Base-by-base conservation (phyloP, 2,113 vertebrate genomes). In the Centropus unirufus region DNA sequence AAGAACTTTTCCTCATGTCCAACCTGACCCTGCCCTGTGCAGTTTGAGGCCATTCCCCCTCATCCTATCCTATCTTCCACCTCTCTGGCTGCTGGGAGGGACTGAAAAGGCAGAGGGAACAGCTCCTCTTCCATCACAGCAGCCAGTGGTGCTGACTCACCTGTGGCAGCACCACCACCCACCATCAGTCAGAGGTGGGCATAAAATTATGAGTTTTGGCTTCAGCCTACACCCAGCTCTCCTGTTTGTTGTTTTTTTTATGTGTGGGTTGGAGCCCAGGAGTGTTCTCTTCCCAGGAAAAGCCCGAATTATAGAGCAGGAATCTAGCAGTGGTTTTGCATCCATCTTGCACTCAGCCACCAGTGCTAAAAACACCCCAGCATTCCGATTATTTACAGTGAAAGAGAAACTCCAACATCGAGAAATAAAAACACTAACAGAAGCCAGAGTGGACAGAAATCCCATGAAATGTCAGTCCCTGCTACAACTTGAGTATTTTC, bases 251-350 rank as follows among this genome's bases (percentile, higher is more conserved):
- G 29, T 30, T 20, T 69, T 84, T 32, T 62, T 69, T 4, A 32
- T 23, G n/a, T 21, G 52, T 20, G 21, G 68, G 81, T 44, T 46
- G 57, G 92, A 54, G 58, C 61, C 44, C 0, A 49, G 40, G 34
- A 83, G 47, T 9, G 26, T 6, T 58, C 46, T 46, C 76, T 78
- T 83, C 90, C 75, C 90, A 95, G 79, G 90, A 93, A 92, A 58
- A 55, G 36, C 19, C 78, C 76, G 36, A 85, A 93, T 83, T 80
- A 88, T 6, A 88, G 22, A 83, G 70, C 40, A 74, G 36, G 59
- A 70, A 54, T 54, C 13, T 6, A 70, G 76, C 64, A 57, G 42
- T 8, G 42, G 52, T 11, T 83, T 88, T 80, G 42, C n/a, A 83
- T 34, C 40, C 59, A 30, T 77, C 92, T 79, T 70, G n/a, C n/a